These are phyloP conservation scores for Peromyscus maniculatus DNA, from an alignment of 2,113 vertebrate species.

Conservation along the genomic window DNA sequence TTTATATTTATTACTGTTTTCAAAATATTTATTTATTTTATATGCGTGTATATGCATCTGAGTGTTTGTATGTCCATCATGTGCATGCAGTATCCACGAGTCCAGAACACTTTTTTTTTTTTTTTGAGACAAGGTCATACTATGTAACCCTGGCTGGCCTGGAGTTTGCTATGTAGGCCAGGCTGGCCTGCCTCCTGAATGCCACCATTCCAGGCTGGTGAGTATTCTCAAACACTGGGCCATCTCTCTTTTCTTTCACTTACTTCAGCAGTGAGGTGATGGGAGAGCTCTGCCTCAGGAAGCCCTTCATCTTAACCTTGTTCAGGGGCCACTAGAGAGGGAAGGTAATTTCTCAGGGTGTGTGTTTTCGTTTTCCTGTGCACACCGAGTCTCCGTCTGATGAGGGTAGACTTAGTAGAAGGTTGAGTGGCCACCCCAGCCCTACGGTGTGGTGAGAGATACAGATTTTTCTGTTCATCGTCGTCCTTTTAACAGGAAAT, in stretches of 20 bases:
- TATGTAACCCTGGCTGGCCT: background rate
- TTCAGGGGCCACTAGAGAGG: fast-evolving
- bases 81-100: background rate
- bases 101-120: too few relatives aligned
- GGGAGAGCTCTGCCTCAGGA: background rate
- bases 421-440: fast-evolving
- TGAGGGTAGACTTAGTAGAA: background rate
- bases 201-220: background rate
- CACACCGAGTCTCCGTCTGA: background rate
- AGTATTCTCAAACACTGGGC: background rate
- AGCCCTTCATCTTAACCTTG: background rate
- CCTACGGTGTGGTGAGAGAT: background rate
- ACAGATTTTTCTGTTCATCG: background rate
- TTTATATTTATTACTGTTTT: background rate
- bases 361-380: background rate
- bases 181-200: background rate
- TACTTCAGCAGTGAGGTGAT: too few relatives aligned
- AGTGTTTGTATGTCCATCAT: background rate
- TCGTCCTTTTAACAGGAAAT: background rate
- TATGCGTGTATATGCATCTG: background rate
- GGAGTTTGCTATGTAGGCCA: background rate
- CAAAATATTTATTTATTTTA: background rate
- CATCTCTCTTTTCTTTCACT: background rate
- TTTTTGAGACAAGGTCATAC: background rate
- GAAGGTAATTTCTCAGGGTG: too few relatives aligned